Base-by-base conservation (phyloP, 2,888 invertebrate species). In the Pyrgus malvae region DNA sequence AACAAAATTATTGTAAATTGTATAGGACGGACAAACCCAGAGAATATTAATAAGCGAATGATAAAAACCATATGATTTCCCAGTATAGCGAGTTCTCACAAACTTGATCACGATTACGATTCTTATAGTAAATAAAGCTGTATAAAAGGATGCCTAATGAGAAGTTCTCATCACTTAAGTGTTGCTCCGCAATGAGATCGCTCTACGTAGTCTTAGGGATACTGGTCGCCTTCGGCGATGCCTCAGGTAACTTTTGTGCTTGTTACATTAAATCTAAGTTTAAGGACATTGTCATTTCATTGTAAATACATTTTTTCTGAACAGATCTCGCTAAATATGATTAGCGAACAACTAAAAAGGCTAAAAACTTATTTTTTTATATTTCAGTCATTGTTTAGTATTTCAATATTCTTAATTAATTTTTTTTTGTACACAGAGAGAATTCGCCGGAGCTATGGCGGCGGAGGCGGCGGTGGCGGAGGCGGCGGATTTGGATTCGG, bases 121-220 rank as follows among this genome's bases (percentile, higher is more conserved):
- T 67, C 69, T 70, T 8, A n/a, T 17, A 71, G 73, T 72, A 70
- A 66, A 63, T 61, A 57, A 63, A 62, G 57, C 59, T 63, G 76
- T 87, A 87, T 87, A 87, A 77, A 85, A 84, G 87, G 84, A 80
- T 79, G 75, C 42, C 61, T 58, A 59, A 53, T 38, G 35, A 31
- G 38, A 12, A 53, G 46, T 35, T 17, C 23, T 56, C 56, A 51
- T 50, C 56, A 64, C 62, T 64, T 67, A 70, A 69, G 67, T 63
- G 60, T 60, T 56, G 58, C 27, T 44, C 60, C 74, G 71, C 62
- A 72, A 87, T 87, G 87, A 74, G 62, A 61, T 69, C 65, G 66
- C 61, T 74, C 66, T 64, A 70, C 70, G 57, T 66, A 51, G 53
- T 59, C 60, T 66, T 67, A 67, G 74, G 64, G 49, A 59, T 69